These are phyloP conservation scores for Pterocles gutturalis DNA, from an alignment of 2,113 vertebrate species.

Conservation along the genomic window DNA sequence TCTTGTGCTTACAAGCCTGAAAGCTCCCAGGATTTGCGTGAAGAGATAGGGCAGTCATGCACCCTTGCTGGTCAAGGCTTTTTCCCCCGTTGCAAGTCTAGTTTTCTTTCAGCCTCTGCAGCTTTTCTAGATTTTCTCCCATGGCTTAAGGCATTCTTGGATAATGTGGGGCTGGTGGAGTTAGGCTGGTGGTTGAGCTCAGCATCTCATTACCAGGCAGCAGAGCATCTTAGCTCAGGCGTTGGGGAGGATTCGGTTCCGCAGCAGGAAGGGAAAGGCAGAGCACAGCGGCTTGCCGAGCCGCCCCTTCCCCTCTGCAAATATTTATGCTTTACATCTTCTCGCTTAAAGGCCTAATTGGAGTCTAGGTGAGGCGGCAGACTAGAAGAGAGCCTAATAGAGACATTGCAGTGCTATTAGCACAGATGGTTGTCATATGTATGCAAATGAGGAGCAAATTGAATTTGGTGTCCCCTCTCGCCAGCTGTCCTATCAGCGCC, in stretches of 20 bases:
- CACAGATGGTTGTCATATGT: conserved; percentile 99
- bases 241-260: neutral
- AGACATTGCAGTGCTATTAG: conserved; percentile 93
- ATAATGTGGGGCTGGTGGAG: accelerated
- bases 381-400: conserved; percentile 84
- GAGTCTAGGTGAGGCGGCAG: conserved; percentile 66
- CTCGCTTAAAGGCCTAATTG: conserved; percentile 57
- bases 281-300: neutral
- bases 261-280: neutral
- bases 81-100: neutral
- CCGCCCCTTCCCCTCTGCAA: conserved; percentile 70
- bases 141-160: neutral
- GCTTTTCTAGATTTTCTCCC: accelerated
- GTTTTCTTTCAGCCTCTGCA: neutral
- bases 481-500: conserved; percentile 92
- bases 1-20: neutral
- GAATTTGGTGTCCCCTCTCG: conserved; percentile 91
- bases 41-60: accelerated
- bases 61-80: neutral
- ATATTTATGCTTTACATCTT: conserved; percentile 73
- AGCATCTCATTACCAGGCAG: neutral
- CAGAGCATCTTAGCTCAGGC: neutral
- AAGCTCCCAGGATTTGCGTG: neutral
- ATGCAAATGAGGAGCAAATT: conserved; percentile 98
- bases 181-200: neutral